Evolutionary conservation across 2,797 vertebrate genomes (phyloP), one percentile per base, ranked within the genome.

Genomic region (Aphelocoma californica): DNA sequence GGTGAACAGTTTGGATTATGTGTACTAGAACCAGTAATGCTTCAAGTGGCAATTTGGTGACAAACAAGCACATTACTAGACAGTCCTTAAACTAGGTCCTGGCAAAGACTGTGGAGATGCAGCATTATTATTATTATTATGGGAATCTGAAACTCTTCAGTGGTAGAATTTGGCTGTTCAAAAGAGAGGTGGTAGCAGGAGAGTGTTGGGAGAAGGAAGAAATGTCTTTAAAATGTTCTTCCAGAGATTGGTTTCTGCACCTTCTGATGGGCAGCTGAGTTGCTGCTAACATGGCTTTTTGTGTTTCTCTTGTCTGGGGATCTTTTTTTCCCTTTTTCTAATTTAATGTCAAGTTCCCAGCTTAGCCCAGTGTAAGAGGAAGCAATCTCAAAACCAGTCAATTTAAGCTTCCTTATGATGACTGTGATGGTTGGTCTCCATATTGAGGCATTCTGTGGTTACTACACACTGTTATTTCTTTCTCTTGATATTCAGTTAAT

Each of bases 401-500:
- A 25, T 89, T 84, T 88, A 65, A 88, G 38, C 57, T 75, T 25
- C 34, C 32, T 93, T 83, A 58, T 36, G 20, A 54, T 89, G 72
- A 65, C 42, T 28, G 42, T 75, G 58, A 73, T 67, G 69, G 14
- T 54, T 87, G 79, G n/a, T 72, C 57, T 74, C 72, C 47, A 23
- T 89, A 65, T 47, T 89, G 54, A 87, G 69, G 25, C 1, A 1
- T 91, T 85, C 88, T 83, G 50, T 88, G 75, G 44, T 91, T 86
- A 21, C 65, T 78, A 54, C 34, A 47, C 16, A 12, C 17, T 71
- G 60, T 77, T 94, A 32, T 13, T 91, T 89, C 50, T 87, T 91
- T 74, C 38, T 93, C 45, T 88, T 86, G 26, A 44, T 90, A 73
- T 14, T 88, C 58, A 86, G 50, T 86, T 96, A 86, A 72, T 91